Evolutionary conservation across 2,113 vertebrate genomes (phyloP).

Genomic region (Cottus gobio): DNA sequence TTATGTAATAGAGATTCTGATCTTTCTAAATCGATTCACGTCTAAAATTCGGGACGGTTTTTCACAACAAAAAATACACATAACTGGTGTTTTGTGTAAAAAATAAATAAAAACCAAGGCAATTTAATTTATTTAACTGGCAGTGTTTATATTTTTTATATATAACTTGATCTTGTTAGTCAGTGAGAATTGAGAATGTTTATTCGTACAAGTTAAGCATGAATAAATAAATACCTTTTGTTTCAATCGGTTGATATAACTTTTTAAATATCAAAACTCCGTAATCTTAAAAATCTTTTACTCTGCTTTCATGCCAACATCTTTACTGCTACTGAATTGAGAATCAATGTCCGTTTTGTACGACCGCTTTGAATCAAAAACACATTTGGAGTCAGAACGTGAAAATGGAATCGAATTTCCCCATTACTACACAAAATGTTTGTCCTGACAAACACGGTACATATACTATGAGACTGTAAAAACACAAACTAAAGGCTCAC

Average conservation of each 20-base stretch:
- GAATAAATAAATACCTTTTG: neutral
- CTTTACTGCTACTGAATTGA: neutral
- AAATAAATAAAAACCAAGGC: too few relatives aligned
- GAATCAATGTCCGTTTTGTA: too few relatives aligned
- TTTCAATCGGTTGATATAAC: neutral
- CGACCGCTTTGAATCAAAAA: too few relatives aligned
- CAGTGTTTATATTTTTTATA: neutral
- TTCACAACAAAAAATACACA: too few relatives aligned
- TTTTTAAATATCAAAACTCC: neutral
- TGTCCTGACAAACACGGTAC: conserved; percentile 11
- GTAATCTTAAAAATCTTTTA: neutral
- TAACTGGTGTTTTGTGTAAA: neutral
- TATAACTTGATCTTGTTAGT: neutral
- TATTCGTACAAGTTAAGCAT: neutral
- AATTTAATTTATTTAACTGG: neutral
- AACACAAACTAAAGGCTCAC: neutral
- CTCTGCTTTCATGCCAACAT: neutral
- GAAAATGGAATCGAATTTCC: conserved; percentile 6
- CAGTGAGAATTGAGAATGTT: neutral
- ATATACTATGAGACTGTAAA: too few relatives aligned
- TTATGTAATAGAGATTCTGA: neutral
- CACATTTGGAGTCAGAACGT: neutral
- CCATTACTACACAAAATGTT: neutral
- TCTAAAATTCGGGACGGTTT: too few relatives aligned
- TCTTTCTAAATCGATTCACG: neutral